phyloP scores from a whole-genome alignment of 2,797 vertebrate genomes.

The Spinus olivaceus region DNA sequence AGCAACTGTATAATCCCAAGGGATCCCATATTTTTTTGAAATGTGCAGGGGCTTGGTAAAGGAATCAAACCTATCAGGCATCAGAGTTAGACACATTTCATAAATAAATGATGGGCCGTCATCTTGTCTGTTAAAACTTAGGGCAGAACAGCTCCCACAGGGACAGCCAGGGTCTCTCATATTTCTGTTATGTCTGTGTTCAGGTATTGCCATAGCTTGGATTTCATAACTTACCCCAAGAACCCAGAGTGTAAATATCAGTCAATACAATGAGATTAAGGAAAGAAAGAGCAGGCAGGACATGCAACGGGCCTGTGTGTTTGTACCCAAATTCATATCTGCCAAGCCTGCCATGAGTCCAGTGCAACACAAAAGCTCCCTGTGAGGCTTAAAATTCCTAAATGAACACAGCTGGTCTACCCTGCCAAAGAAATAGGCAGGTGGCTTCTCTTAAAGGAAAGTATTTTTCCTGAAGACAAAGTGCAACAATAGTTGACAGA shows the following conservation, averaged over 20 bases:
- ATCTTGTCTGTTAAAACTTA: background rate
- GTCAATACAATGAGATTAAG: background rate
- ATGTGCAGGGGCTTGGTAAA: background rate
- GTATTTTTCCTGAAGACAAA: background rate
- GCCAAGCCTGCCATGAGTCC: background rate
- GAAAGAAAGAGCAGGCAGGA: background rate
- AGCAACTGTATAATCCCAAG: background rate
- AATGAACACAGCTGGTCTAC: background rate
- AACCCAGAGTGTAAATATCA: slow-evolving; percentile 3
- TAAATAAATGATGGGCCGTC: slow-evolving; percentile 3
- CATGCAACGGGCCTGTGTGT: background rate
- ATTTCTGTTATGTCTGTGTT: slow-evolving; percentile 15
- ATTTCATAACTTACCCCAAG: background rate
- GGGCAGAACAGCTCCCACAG: background rate
- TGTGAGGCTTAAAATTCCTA: background rate
- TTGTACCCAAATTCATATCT: background rate
- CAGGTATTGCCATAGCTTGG: slow-evolving; percentile 1
- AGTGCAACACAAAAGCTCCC: background rate
- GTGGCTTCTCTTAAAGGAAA: background rate
- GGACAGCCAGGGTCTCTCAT: background rate
- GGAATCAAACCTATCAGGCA: background rate
- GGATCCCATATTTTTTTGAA: background rate
- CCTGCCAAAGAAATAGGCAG: background rate
- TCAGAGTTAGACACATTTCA: background rate
- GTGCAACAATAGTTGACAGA: background rate